Conservation (phyloP, 2,113 vertebrate genomes). For the Hyla sarda region DNA sequence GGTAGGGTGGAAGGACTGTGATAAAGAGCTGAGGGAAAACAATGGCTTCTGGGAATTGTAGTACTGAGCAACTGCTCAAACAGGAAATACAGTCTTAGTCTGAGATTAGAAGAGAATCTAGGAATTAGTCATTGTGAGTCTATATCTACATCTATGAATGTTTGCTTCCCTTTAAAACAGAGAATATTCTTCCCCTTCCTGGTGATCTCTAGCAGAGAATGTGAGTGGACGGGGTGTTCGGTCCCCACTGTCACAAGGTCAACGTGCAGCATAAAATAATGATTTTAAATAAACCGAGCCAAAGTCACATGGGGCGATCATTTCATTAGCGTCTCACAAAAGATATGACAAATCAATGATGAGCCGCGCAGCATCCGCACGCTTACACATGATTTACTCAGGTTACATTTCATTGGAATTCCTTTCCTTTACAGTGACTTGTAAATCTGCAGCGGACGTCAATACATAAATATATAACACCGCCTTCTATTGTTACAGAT, state of each 20-base stretch:
- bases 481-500: not conserved
- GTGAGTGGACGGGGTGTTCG: not conserved
- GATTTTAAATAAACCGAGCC: constrained; percentile 26
- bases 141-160: not conserved
- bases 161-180: not conserved
- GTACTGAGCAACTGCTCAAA: too few species aligned
- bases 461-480: not conserved
- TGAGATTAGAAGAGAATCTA: too few species aligned
- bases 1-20: too few species aligned
- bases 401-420: not conserved
- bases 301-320: constrained; percentile 13
- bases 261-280: not conserved
- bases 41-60: too few species aligned
- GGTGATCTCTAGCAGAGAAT: not conserved
- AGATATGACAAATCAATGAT: constrained; percentile 43
- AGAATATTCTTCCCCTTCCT: constrained; percentile 7
- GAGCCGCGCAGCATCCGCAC: not conserved
- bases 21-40: too few species aligned
- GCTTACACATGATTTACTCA: constrained; percentile 1
- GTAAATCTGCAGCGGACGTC: constrained; percentile 17
- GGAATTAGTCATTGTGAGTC: too few species aligned
- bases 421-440: not conserved
- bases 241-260: not conserved
- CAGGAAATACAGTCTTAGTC: too few species aligned
- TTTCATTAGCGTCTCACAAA: constrained; percentile 38